These are phyloP conservation scores for Psix sp. DNA, from an alignment of 1,140 invertebrate genomes.

Conservation along the genomic window DNA sequence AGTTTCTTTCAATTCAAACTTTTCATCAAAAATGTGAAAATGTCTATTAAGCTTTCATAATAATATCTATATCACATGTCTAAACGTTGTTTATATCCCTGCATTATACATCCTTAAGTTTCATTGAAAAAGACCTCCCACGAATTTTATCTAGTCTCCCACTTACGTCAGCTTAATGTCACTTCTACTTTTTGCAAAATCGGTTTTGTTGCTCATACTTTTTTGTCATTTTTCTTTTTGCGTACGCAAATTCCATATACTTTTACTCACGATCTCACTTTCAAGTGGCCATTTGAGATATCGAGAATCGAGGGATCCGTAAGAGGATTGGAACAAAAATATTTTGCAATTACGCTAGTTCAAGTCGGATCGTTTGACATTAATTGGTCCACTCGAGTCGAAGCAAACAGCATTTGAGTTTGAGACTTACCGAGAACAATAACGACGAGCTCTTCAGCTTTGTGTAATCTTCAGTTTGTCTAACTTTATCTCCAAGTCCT, in stretches of 20 bases:
- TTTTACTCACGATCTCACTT: constrained; percentile 1
- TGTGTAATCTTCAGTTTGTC: constrained; percentile 1
- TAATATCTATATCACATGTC: constrained; percentile 28
- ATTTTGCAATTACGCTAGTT: constrained; percentile 1
- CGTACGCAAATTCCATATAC: constrained; percentile 20
- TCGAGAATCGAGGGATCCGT: not conserved
- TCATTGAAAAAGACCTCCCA: constrained; percentile 51
- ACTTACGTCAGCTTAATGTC: constrained; percentile 64
- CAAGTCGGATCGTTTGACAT: not conserved
- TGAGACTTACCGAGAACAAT: constrained; percentile 26
- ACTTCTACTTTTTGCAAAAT: constrained; percentile 48
- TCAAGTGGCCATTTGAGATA: constrained; percentile 32
- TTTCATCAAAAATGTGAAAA: not conserved
- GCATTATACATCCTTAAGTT: constrained; percentile 23
- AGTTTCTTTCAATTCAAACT: too few relatives aligned
- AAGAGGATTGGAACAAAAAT: constrained; percentile 38
- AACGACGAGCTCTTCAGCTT: not conserved
- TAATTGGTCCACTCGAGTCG: constrained; percentile 18
- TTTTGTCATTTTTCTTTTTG: constrained; percentile 22
- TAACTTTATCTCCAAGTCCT: not conserved
- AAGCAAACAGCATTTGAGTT: not conserved
- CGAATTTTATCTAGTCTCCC: constrained; percentile 51
- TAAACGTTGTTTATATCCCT: constrained; percentile 43
- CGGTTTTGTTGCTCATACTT: constrained; percentile 50
- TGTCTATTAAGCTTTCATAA: constrained; percentile 8